Percentiles rank a stretch among this genome's conserved stretches.
Conservation (phyloP, 53 echinoderm and acorn worm genomes). For the Paracentrotus lividus region DNA sequence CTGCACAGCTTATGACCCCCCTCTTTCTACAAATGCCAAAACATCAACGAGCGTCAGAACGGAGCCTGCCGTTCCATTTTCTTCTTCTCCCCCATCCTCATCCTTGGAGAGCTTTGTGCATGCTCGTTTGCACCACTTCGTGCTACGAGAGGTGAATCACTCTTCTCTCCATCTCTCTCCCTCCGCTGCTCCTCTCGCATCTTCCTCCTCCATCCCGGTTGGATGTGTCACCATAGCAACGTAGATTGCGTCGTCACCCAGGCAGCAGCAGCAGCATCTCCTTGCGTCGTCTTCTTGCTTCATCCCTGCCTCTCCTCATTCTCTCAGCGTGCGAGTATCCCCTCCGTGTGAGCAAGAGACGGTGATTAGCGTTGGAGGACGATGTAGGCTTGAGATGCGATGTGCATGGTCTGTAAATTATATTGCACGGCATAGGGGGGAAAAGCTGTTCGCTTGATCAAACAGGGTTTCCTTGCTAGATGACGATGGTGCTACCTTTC, state of each 20-base stretch:
- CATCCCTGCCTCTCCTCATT: constrained; percentile 46
- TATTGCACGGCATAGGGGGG: constrained; percentile 39
- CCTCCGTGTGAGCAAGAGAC: background rate
- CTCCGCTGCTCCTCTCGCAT: constrained; percentile 43
- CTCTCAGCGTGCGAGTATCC: constrained; percentile 31
- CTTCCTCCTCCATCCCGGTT: constrained; percentile 59
- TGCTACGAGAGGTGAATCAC: constrained; percentile 53
- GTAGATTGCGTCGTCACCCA: constrained; percentile 63
- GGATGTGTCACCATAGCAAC: constrained; percentile 68
- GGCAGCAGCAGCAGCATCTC: constrained; percentile 65
- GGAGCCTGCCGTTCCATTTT: constrained; percentile 57
- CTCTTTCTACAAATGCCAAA: constrained; percentile 46
- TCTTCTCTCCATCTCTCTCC: constrained; percentile 41
- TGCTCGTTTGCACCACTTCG: constrained; percentile 47
- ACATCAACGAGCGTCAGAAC: constrained; percentile 64
- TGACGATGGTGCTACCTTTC: constrained; percentile 48
- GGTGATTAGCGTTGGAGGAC: constrained; percentile 37
- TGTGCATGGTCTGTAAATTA: constrained; percentile 30
- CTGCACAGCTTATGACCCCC: constrained; percentile 3
- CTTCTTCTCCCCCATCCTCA: background rate
- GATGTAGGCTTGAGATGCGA: constrained; percentile 26
- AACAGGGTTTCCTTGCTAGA: constrained; percentile 54
- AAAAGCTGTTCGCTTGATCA: constrained; percentile 47
- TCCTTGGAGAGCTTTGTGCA: constrained; percentile 32
- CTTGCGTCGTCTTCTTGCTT: constrained; percentile 39